A percentile compares a stretch with the other conserved stretches of the same genome.
These are phyloP conservation scores for Neomonachus schauinslandi DNA, from an alignment of 2,113 vertebrate genomes.

Conservation along the genomic window DNA sequence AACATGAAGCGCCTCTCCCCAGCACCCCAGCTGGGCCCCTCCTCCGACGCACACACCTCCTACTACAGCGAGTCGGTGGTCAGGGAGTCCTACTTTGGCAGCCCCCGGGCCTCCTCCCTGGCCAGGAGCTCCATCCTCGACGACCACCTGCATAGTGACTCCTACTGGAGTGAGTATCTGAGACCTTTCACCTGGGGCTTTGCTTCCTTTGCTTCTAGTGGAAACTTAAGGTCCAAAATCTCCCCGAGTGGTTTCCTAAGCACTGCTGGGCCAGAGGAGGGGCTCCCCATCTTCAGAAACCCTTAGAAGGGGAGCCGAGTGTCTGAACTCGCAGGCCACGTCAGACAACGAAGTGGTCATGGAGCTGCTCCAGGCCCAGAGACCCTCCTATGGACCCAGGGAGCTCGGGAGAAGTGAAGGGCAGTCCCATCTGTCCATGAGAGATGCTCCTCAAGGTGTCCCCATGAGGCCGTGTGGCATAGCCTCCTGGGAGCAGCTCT, in stretches of 20 bases:
- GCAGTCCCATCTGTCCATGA: background rate
- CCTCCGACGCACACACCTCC: slow-evolving; percentile 83
- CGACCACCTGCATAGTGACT: slow-evolving; percentile 72
- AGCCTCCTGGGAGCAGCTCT: background rate
- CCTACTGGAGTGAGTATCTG: slow-evolving; percentile 84
- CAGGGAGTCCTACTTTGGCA: slow-evolving; percentile 85
- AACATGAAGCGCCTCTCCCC: slow-evolving; percentile 82
- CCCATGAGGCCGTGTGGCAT: accelerated
- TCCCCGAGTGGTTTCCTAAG: background rate
- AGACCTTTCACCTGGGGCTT: accelerated
- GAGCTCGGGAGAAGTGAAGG: background rate
- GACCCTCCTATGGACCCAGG: background rate
- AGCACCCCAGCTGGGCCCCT: slow-evolving; percentile 44
- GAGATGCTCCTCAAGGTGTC: background rate
- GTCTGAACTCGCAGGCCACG: background rate
- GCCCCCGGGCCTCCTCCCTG: slow-evolving; percentile 73
- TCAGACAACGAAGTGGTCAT: background rate
- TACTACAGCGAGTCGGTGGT: slow-evolving; percentile 88
- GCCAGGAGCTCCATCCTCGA: slow-evolving; percentile 76
- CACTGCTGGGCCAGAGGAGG: background rate
- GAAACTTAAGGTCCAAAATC: background rate
- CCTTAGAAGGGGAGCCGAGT: background rate
- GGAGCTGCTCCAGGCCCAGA: background rate
- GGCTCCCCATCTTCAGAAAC: background rate
- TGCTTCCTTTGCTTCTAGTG: background rate